Evolutionary conservation across 2,797 vertebrate genomes (phyloP).

Genomic region (Pipistrellus pipistrellus): DNA sequence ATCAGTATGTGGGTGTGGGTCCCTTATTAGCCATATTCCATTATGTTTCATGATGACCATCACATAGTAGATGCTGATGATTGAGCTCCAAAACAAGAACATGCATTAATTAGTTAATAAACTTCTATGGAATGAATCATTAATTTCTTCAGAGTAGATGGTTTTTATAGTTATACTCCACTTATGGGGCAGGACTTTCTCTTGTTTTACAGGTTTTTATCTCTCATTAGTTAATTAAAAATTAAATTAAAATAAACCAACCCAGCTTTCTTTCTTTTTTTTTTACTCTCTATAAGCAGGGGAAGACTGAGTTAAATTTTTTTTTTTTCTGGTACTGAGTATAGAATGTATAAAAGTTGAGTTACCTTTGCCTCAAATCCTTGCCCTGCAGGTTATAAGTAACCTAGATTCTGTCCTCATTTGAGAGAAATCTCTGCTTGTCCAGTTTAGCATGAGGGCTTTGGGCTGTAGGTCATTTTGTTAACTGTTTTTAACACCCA

Average conservation of each 20-base stretch:
- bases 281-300: not conserved
- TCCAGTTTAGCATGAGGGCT: not conserved
- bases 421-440: not conserved
- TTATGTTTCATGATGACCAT: conserved; percentile 29
- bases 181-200: not conserved
- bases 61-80: not conserved
- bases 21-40: conserved; percentile 36
- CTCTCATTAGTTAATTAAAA: not conserved
- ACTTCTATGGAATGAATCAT: not conserved
- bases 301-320: not conserved
- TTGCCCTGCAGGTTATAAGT: not conserved
- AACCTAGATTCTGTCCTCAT: not conserved
- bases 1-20: not conserved
- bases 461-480: not conserved
- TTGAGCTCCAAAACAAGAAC: conserved; percentile 4
- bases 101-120: conserved; percentile 53
- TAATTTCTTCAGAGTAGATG: conserved; percentile 62
- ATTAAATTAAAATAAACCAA: not conserved
- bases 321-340: not conserved
- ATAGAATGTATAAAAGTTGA: not conserved
- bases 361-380: not conserved
- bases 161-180: conserved; percentile 47
- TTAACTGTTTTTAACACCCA: not conserved
- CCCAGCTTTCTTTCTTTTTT: not conserved
- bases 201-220: not conserved